Base-by-base conservation (phyloP, 2,113 vertebrate species). In the Onychostoma macrolepis region DNA sequence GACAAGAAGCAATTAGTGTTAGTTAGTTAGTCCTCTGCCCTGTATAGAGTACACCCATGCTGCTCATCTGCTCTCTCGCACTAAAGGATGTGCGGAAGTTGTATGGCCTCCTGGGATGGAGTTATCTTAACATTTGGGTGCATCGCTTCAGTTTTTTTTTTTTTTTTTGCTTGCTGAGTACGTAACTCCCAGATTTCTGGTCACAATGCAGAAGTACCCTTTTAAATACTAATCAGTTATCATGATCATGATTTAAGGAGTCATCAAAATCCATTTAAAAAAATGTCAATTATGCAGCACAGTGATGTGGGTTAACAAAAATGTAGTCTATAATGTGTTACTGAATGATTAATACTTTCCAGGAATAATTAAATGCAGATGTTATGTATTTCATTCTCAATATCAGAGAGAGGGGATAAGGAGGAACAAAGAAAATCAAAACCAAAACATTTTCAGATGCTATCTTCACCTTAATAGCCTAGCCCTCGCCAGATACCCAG, bases 61-160 rank as follows among this genome's bases (percentile, higher is more conserved):
- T 38, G 30, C 50, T 79, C 77, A 79, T 38, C 50, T 58, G 0
- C 50, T 79, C 30, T 79, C 77, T 79, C 77, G 38, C 21, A 13
- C 30, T 3, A 78, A 79, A 50, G 43, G 76, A 50, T 63, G 30
- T 67, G 43, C 63, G 24, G 84, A 85, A 85, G 61, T 78, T 36
- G 33, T 38, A 53, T 56, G 30, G 33, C 21, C 85, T 72, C 65
- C 63, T 36, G 76, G 65, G 85, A 86, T 28, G 3, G 30, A 19
- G 13, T 11, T 41, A 78, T 86, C 45, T 80, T 86, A 80, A 80
- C 77, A 86, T 69, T 43, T 71, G 7, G 43, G 63, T 26, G 13
- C 63, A 72, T 80, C 45, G 8, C 53, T 10, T 24, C 8, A 69
- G 19, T 53, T 45, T 61, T 53, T 3, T 45, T 48, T 36, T 36